These are phyloP conservation scores for Taurulus bubalis DNA, from an alignment of 2,113 vertebrate genomes.

Conservation along the genomic window DNA sequence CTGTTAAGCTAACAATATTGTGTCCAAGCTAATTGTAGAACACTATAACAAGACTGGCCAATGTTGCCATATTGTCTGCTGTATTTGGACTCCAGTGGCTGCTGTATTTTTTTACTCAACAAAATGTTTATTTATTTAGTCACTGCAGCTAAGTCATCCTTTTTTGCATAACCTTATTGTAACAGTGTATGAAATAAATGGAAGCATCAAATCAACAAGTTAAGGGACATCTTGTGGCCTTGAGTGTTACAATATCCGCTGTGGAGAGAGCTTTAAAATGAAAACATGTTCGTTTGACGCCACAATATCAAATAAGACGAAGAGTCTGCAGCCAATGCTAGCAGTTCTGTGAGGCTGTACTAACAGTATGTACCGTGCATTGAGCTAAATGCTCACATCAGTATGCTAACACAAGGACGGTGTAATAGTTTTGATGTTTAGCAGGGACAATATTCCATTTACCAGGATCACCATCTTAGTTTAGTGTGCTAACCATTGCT, in stretches of 20 bases:
- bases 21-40: slow-evolving; percentile 12
- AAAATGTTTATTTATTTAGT: slow-evolving; percentile 13
- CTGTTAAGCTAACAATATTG: slow-evolving; percentile 17
- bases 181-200: not conserved
- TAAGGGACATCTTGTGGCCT: not conserved
- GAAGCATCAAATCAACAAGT: not conserved
- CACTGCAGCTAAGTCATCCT: not conserved
- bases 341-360: not conserved
- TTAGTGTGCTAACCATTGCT: not conserved
- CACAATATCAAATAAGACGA: not conserved
- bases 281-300: not conserved
- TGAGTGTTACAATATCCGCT: not conserved
- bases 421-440: not conserved
- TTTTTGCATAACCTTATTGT: not conserved
- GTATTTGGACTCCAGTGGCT: not conserved
- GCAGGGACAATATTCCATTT: too few species aligned
- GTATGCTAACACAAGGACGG: not conserved
- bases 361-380: not conserved
- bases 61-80: not conserved
- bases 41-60: not conserved
- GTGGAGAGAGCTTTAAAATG: not conserved
- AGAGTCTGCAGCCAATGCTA: not conserved
- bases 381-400: too few species aligned
- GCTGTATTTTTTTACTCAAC: slow-evolving; percentile 12
- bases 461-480: not conserved